Evolutionary conservation across 2,797 vertebrate genomes (phyloP).

Genomic region (Oreochromis grahami): DNA sequence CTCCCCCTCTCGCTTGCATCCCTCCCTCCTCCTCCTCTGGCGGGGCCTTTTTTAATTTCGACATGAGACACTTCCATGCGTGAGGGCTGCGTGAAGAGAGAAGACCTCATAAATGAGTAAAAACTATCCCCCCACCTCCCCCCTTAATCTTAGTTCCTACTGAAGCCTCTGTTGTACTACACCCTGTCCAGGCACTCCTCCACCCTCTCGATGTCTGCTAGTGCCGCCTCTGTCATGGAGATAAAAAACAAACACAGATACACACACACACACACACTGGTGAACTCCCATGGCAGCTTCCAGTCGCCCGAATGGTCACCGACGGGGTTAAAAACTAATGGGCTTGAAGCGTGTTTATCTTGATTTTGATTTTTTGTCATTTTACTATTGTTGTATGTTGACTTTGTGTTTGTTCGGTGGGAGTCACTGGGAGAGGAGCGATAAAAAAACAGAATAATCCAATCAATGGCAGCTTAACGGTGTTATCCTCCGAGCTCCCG

Average conservation of each 20-base stretch:
- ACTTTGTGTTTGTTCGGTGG: constrained; percentile 56
- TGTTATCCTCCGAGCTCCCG: constrained; percentile 71
- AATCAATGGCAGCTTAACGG: constrained; percentile 79
- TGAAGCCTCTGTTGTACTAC: constrained; percentile 15
- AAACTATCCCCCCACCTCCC: neutral
- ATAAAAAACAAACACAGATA: neutral
- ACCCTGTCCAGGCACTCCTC: constrained; percentile 32
- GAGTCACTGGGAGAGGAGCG: constrained; percentile 71
- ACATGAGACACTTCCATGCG: constrained; percentile 45
- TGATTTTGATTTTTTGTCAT: constrained; percentile 28
- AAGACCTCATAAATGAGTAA: constrained; percentile 2
- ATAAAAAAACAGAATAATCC: constrained; percentile 63
- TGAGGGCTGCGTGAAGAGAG: constrained; percentile 41
- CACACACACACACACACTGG: constrained; percentile 21
- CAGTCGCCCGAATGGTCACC: constrained; percentile 70
- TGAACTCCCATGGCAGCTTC: constrained; percentile 85
- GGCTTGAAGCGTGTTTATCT: constrained; percentile 59
- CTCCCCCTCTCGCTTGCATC: neutral
- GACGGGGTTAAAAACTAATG: constrained; percentile 72
- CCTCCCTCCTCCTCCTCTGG: neutral
- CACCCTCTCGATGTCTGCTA: constrained; percentile 27
- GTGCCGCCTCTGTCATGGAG: constrained; percentile 39
- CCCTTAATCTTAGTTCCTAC: constrained; percentile 27
- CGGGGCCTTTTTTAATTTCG: constrained; percentile 7
- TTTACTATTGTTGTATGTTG: constrained; percentile 49